phyloP scores from a whole-genome alignment of 2,888 invertebrate genomes.

The Cactoblastis cactorum region DNA sequence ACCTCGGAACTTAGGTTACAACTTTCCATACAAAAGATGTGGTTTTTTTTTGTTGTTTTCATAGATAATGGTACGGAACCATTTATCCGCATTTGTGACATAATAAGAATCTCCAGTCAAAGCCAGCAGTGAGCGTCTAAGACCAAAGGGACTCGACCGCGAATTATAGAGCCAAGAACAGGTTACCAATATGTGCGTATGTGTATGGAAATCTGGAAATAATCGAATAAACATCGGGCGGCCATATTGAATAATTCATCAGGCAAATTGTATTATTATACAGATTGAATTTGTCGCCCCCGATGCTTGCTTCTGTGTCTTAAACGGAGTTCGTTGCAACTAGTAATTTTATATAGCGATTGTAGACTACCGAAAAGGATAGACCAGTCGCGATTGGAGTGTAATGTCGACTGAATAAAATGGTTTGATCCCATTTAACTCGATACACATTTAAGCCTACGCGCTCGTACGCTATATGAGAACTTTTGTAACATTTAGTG shows the following conservation, averaged over 20 bases:
- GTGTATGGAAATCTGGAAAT: slow-evolving; percentile 40
- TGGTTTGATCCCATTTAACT: not conserved
- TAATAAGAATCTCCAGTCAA: no score
- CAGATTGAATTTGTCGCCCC: slow-evolving; percentile 63
- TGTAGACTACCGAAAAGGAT: not conserved
- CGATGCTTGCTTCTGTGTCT: slow-evolving; percentile 33
- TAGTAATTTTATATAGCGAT: not conserved
- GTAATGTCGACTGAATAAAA: not conserved
- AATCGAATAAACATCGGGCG: slow-evolving; percentile 58
- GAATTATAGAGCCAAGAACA: slow-evolving; percentile 15
- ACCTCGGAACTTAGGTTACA: no score
- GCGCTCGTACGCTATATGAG: no score
- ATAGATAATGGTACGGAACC: no score
- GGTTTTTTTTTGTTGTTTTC: no score
- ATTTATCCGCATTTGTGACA: no score
- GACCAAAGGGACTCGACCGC: slow-evolving; percentile 4
- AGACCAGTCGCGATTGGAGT: not conserved
- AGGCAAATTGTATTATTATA: slow-evolving; percentile 72
- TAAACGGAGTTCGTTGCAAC: slow-evolving; percentile 7
- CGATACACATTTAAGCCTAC: not conserved
- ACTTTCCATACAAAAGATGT: no score
- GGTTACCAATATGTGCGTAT: slow-evolving; percentile 19
- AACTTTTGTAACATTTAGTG: no score
- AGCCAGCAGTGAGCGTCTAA: not conserved
- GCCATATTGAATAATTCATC: slow-evolving; percentile 69